phyloP scores from a whole-genome alignment of 2,113 vertebrate genomes.

The Romanogobio albipinnatus region DNA sequence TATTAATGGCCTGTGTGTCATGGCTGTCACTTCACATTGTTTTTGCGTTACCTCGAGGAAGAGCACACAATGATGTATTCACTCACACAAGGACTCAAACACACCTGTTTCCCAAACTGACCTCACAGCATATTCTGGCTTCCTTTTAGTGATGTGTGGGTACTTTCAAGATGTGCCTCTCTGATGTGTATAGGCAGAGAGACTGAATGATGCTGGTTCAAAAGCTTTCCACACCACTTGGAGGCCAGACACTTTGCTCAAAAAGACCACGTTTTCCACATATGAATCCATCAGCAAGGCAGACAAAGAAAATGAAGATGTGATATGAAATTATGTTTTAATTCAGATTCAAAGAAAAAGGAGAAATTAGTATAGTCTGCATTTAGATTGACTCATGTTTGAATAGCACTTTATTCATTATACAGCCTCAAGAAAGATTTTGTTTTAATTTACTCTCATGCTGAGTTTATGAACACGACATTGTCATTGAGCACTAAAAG shows the following conservation, averaged over 20 bases:
- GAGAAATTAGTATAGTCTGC: constrained; percentile 50
- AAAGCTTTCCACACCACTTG: constrained; percentile 32
- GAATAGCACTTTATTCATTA: constrained; percentile 64
- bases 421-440: constrained; percentile 56
- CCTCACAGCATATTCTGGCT: constrained; percentile 14
- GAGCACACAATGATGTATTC: constrained; percentile 44
- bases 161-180: constrained; percentile 38
- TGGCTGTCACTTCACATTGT: constrained; percentile 65
- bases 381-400: constrained; percentile 59
- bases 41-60: constrained; percentile 60
- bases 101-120: constrained; percentile 24
- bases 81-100: constrained; percentile 40
- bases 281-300: constrained; percentile 25
- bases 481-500: background rate
- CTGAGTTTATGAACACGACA: background rate
- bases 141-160: constrained; percentile 4
- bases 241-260: constrained; percentile 34
- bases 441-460: background rate
- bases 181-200: constrained; percentile 24
- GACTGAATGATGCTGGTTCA: constrained; percentile 32
- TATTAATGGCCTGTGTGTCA: constrained; percentile 69
- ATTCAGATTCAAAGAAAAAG: constrained; percentile 63
- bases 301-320: constrained; percentile 33
- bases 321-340: constrained; percentile 59
- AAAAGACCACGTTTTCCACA: constrained; percentile 22